Evolutionary conservation across 2,797 vertebrate genomes (phyloP).

Genomic region (Melanotaenia pygmaea): DNA sequence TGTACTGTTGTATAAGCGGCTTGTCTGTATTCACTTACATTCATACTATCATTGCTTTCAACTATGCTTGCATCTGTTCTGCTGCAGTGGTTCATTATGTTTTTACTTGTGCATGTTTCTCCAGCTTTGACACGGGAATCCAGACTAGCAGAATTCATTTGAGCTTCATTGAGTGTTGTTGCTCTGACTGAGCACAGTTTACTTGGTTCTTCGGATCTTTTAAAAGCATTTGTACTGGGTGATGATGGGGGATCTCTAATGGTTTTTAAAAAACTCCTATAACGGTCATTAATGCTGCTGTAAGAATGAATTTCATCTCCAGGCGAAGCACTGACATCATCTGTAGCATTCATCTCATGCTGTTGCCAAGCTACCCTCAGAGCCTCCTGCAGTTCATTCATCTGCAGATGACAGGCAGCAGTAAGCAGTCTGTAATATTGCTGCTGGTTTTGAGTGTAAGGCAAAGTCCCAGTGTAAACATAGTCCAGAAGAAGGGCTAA

Average conservation of each 20-base stretch:
- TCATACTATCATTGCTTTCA: constrained; percentile 7
- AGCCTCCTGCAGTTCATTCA: constrained; percentile 72
- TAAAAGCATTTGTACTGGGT: not conserved
- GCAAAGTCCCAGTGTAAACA: constrained; percentile 79
- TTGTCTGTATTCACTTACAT: constrained; percentile 11
- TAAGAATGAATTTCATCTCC: constrained; percentile 7
- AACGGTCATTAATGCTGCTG: not conserved
- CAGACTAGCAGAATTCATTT: not conserved
- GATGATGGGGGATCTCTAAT: constrained; percentile 9
- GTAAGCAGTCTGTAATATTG: constrained; percentile 61
- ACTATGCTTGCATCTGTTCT: constrained; percentile 3
- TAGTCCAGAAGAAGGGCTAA: constrained; percentile 74
- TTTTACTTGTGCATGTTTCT: not conserved
- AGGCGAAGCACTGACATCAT: not conserved
- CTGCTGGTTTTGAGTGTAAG: constrained; percentile 37
- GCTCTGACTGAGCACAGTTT: not conserved
- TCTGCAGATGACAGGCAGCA: constrained; percentile 77
- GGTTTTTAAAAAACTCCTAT: constrained; percentile 1
- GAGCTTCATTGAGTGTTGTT: constrained; percentile 4
- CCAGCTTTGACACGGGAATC: not conserved
- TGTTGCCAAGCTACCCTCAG: constrained; percentile 47
- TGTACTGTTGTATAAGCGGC: constrained; percentile 1
- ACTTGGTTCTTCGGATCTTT: not conserved
- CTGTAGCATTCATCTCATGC: constrained; percentile 5
- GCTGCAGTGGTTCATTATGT: not conserved